A percentile compares a stretch with the other conserved stretches of the same genome.
Conservation (phyloP, 2,797 vertebrate species). For the Fistularia tabacaria region DNA sequence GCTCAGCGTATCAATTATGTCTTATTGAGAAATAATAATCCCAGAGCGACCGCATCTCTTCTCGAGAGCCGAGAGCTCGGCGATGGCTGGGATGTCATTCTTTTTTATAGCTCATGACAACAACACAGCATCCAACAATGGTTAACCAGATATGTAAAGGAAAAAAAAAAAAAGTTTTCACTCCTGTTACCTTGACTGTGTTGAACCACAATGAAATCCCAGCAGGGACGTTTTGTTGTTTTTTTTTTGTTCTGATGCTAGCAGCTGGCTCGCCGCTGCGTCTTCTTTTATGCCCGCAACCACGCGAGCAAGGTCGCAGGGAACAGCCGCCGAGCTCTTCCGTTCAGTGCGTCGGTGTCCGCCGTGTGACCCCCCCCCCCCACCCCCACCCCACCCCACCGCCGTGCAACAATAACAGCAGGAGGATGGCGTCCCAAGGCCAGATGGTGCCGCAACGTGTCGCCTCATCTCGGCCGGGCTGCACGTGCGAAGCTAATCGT, state of each 20-base stretch:
- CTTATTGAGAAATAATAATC: slow-evolving; percentile 6
- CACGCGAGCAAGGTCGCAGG: too few relatives aligned
- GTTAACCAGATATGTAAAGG: slow-evolving; percentile 10
- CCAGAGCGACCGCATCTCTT: slow-evolving; percentile 23
- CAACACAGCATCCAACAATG: background rate
- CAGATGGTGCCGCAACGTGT: too few relatives aligned
- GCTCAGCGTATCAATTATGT: slow-evolving; percentile 1
- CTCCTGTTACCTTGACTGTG: slow-evolving; percentile 35
- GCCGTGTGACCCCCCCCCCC: too few relatives aligned
- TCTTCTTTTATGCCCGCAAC: too few relatives aligned
- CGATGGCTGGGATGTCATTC: slow-evolving; percentile 24
- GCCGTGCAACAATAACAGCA: too few relatives aligned
- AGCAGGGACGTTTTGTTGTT: background rate
- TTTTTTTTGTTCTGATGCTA: background rate
- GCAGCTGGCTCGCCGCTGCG: too few relatives aligned
- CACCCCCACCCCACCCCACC: too few relatives aligned
- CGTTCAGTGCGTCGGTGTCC: too few relatives aligned
- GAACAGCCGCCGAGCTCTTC: too few relatives aligned
- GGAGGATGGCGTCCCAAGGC: too few relatives aligned
- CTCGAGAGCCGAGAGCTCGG: background rate
- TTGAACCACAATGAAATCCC: slow-evolving; percentile 27
- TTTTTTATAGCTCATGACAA: slow-evolving; percentile 17
- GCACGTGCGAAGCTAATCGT: too few relatives aligned
- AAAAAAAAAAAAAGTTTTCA: slow-evolving; percentile 18
- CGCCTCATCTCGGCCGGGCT: too few relatives aligned